Evolutionary conservation across 1,140 invertebrate genomes (phyloP), one percentile per base, ranked within the genome.

Genomic region (Heliothis virescens): DNA sequence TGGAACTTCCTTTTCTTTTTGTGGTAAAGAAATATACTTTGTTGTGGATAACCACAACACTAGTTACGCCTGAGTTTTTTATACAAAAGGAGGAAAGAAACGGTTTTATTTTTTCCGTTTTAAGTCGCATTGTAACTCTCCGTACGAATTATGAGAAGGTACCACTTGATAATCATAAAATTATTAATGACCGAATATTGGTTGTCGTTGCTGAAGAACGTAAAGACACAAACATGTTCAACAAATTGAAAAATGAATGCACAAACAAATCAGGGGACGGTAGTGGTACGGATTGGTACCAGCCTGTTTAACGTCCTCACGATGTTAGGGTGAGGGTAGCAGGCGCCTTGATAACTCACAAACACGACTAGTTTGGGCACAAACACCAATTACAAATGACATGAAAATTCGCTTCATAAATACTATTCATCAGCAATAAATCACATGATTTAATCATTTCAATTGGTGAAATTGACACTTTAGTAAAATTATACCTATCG

Each of bases 1-100:
- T 76, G 21, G 48, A 52, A 76, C 60, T 76, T 76, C 59, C 72
- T 74, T 76, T 76, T 76, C 59, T 76, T 76, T 76, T 65, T 53
- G 57, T 18, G 57, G 59, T 21, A 71, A 71, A 52, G 67, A 76
- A 63, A 76, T 65, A 21, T 50, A 74, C 18, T 41, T 57, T 47
- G 60, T 63, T 55, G 74, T 41, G 74, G 60, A 62, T 65, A 76
- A 63, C 74, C 60, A 34, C 60, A 50, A 52, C 48, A 50, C 47
- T 53, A 29, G 48, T 52, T 52, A 53, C 67, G 21, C 12, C 48
- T 71, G 21, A 48, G 34, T 34, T 76, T n/a, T 76, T 65, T 76
- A 34, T 11, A 41, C 10, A 11, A 29, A 60, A 75, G 12, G 41
- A 21, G 59, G n/a, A 65, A 76, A 76, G 4, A 29, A 53, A 50